Base-by-base conservation (phyloP, 2,113 vertebrate species). In the Pelusios castaneus region DNA sequence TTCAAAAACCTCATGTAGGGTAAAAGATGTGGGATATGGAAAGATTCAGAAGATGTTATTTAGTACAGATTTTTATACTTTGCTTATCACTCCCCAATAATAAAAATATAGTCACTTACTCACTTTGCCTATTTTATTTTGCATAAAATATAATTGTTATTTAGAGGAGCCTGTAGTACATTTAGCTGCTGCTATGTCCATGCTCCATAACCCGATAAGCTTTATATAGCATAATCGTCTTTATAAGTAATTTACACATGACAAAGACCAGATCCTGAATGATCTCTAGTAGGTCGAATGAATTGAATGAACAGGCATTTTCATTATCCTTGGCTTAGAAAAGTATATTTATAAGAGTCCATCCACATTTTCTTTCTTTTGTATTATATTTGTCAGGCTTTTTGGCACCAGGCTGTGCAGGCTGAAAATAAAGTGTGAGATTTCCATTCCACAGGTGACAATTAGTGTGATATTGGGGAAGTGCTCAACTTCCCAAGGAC, bases 371-470 rank as follows among this genome's bases (percentile, higher is more conserved):
- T 93, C 89, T 43, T n/a, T 94, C 94, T 81, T 49, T 84, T 91
- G 22, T 8, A 90, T 43, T 85, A 75, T 78, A 80, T 94, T 95
- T 90, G 41, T 80, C 87, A 91, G 2, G 13, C 82, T 79, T 82
- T 51, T 88, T 94, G 82, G 81, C 73, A 85, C 54, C 47, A 51
- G 89, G 10, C 87, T 80, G 80, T 19, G 45, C 6, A 11, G 52
- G n/a, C 81, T 94, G 58, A 90, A 87, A 95, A 85, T 91, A 94
- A 94, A 86, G 90, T 81, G 89, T 91, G 89, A 96, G 80, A 92
- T 91, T 95, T 95, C 87, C 85, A 87, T 91, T 88, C 80, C 85
- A 87, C 10, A 0, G 75, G 73, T 94, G 85, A 80, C 91, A 95
- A 89, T 86, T 95, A 89, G 87, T 95, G 80, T 2, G 10, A 91